Evolutionary conservation across 1,140 invertebrate species (phyloP).

Genomic region (fruit fly (Drosophila melanogaster)): DNA sequence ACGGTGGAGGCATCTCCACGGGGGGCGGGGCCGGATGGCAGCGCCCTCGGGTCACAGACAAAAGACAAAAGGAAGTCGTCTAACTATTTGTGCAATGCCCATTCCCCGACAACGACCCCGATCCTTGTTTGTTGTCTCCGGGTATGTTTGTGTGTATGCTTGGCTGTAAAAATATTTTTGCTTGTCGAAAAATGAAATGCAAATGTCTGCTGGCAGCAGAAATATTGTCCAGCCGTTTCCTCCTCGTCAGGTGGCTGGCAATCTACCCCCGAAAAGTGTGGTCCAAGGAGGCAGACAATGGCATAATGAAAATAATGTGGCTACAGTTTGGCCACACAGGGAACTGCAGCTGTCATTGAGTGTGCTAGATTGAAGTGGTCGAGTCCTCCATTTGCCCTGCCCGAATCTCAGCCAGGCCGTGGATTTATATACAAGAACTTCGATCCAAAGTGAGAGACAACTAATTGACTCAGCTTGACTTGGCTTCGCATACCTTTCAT

Average conservation of each 20-base stretch:
- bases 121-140: slow-evolving; percentile 25
- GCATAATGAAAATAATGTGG: slow-evolving; percentile 78
- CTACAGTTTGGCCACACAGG: slow-evolving; percentile 57
- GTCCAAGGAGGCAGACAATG: slow-evolving; percentile 55
- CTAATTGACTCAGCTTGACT: slow-evolving; percentile 51
- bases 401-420: slow-evolving; percentile 25
- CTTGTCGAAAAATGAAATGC: slow-evolving; percentile 80
- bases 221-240: slow-evolving; percentile 54
- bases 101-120: slow-evolving; percentile 9
- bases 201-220: slow-evolving; percentile 68
- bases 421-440: slow-evolving; percentile 61
- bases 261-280: slow-evolving; percentile 20
- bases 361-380: slow-evolving; percentile 47
- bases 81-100: slow-evolving; percentile 75
- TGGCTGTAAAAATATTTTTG: slow-evolving; percentile 65
- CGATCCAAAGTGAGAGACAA: slow-evolving; percentile 40
- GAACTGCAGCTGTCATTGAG: slow-evolving; percentile 77
- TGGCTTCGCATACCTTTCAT: slow-evolving; percentile 48
- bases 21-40: slow-evolving; percentile 5
- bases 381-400: not conserved
- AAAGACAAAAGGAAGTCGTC: slow-evolving; percentile 74
- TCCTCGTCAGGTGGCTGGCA: slow-evolving; percentile 28
- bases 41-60: slow-evolving; percentile 57
- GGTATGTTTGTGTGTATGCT: slow-evolving; percentile 9
- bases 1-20: not conserved